Percentiles rank a stretch among this genome's conserved stretches.
Conservation (phyloP, 2,797 vertebrate genomes). For the Falco concolor region DNA sequence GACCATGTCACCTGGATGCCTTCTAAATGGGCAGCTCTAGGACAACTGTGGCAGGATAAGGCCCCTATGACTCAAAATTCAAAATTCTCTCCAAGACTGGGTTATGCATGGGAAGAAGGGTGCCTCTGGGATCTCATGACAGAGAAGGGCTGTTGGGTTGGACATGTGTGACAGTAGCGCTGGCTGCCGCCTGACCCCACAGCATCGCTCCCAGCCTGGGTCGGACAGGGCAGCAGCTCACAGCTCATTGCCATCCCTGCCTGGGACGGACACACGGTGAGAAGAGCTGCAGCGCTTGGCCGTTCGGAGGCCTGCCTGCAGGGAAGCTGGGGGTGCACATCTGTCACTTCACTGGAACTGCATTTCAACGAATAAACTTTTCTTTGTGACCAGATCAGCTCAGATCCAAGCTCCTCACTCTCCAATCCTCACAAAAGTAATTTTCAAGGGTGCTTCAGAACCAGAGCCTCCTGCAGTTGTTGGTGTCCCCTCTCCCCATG, state of each 20-base stretch:
- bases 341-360: neutral
- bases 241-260: rapidly evolving
- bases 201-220: rapidly evolving
- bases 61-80: neutral
- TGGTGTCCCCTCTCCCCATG: neutral
- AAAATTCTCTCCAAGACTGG: neutral
- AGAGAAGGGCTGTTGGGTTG: neutral
- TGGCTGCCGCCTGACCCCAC: neutral
- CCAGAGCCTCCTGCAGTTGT: neutral
- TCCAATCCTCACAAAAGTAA: neutral
- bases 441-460: neutral
- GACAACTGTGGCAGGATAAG: neutral
- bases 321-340: neutral
- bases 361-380: neutral
- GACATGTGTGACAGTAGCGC: rapidly evolving
- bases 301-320: rapidly evolving
- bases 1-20: neutral
- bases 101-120: neutral
- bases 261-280: rapidly evolving
- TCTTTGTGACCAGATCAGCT: neutral
- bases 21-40: neutral
- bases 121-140: neutral
- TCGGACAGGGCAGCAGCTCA: neutral
- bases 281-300: neutral
- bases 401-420: neutral